Conservation (phyloP, 2,113 vertebrate genomes). For the Spermophilus dauricus region DNA sequence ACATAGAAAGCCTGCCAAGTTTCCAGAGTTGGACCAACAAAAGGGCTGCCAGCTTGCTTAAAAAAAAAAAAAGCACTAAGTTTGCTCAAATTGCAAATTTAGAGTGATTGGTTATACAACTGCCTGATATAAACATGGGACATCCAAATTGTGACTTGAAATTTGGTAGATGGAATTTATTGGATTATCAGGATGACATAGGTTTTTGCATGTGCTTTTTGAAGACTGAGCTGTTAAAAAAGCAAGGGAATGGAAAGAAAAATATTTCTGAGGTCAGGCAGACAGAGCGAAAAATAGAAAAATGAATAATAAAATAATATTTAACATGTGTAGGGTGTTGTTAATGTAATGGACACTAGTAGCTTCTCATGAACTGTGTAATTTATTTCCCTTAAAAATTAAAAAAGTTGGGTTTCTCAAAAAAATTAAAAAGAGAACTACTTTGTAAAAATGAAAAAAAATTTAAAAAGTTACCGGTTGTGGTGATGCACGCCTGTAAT, state of each 20-base stretch:
- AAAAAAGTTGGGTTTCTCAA: neutral
- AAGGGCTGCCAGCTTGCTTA: neutral
- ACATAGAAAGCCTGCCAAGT: neutral
- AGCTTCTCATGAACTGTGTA: neutral
- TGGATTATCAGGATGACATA: neutral
- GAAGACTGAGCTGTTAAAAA: constrained; percentile 13
- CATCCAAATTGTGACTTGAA: neutral
- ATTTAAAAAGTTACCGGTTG: neutral
- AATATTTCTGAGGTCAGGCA: neutral
- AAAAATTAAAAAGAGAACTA: too few species aligned
- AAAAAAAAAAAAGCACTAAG: neutral
- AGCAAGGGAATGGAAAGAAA: neutral
- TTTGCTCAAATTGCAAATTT: constrained; percentile 24
- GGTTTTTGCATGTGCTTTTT: constrained; percentile 8
- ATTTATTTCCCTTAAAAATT: neutral
- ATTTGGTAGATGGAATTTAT: neutral
- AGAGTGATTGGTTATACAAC: neutral
- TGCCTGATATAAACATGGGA: neutral
- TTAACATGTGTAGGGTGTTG: neutral
- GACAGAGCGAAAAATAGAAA: neutral
- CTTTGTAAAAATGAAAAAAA: neutral
- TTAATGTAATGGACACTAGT: neutral
- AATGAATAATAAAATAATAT: neutral
- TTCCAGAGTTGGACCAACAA: constrained; percentile 8
- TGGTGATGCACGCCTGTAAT: too few species aligned